Conservation (phyloP, 2,888 invertebrate genomes). For the Epicampocera succincta region DNA sequence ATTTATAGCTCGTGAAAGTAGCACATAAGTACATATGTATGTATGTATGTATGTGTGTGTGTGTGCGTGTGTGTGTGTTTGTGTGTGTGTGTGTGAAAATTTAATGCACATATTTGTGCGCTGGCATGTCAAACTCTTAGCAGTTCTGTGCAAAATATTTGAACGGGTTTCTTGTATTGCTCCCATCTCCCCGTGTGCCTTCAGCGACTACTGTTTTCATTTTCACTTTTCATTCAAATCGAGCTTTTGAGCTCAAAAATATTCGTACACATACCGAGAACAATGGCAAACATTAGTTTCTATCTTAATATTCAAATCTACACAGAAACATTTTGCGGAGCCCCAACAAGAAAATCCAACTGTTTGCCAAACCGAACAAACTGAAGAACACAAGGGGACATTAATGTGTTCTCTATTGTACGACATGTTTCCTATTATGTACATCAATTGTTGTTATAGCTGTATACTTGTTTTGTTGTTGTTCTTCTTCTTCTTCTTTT, state of each 20-base stretch:
- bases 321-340: constrained; percentile 8
- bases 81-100: constrained; percentile 1
- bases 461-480: no score
- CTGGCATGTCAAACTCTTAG: constrained; percentile 28
- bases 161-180: no score
- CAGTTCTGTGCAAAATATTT: background rate
- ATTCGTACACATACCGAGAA: constrained; percentile 53
- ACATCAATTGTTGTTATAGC: constrained; percentile 40
- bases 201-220: constrained; percentile 25
- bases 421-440: constrained; percentile 34
- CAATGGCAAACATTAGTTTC: constrained; percentile 28
- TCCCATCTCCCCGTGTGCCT: background rate
- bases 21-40: background rate
- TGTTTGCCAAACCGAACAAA: no score
- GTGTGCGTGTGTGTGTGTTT: background rate
- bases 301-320: constrained; percentile 67
- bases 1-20: background rate
- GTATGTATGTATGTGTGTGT: constrained; percentile 4
- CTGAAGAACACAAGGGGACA: no score
- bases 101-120: constrained; percentile 40
- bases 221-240: constrained; percentile 56
- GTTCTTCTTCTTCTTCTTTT: background rate
- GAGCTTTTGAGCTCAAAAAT: constrained; percentile 59
- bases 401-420: constrained; percentile 61
- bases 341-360: constrained; percentile 19